Evolutionary conservation across 2,888 invertebrate genomes (phyloP).

Genomic region (Lampropteryx suffumata): DNA sequence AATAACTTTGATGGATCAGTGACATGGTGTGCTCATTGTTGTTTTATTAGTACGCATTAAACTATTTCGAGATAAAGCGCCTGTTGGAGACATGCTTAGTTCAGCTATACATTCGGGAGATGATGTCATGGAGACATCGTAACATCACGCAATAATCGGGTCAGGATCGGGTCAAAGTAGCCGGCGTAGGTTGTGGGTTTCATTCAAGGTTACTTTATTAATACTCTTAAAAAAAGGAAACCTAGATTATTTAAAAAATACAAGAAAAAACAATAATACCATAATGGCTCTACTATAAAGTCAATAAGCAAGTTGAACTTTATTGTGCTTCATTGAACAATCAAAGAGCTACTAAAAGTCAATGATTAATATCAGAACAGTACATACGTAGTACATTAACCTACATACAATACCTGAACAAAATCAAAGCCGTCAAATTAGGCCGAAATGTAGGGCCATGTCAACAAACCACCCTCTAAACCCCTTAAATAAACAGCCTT

Average conservation of each 20-base stretch:
- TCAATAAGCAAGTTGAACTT: not conserved
- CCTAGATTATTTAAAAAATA: not conserved
- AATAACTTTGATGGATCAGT: conserved; percentile 33
- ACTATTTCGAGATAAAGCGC: not conserved
- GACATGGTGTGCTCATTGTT: conserved; percentile 15
- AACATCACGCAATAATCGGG: conserved; percentile 32
- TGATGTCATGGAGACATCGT: conserved; percentile 32
- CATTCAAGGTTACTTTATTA: conserved; percentile 23
- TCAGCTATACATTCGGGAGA: conserved; percentile 20
- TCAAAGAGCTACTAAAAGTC: not conserved
- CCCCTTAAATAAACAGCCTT: conserved; percentile 41
- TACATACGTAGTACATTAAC: conserved; percentile 18
- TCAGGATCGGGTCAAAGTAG: conserved; percentile 33
- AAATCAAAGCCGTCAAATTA: conserved; percentile 54
- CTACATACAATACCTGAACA: conserved; percentile 39
- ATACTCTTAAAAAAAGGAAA: conserved; percentile 12
- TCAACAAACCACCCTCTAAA: conserved; percentile 57
- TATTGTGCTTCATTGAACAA: too few relatives aligned
- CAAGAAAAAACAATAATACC: too few relatives aligned
- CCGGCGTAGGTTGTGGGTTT: conserved; percentile 16
- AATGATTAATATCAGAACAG: conserved; percentile 12
- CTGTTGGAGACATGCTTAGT: conserved; percentile 9
- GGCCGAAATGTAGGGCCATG: conserved; percentile 45
- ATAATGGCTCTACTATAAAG: too few relatives aligned
- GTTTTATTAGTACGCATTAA: conserved; percentile 10